A percentile compares a stretch with the other conserved stretches of the same genome.
Evolutionary conservation across 2,888 invertebrate genomes (phyloP).

Genomic region (Conomelus anceps): DNA sequence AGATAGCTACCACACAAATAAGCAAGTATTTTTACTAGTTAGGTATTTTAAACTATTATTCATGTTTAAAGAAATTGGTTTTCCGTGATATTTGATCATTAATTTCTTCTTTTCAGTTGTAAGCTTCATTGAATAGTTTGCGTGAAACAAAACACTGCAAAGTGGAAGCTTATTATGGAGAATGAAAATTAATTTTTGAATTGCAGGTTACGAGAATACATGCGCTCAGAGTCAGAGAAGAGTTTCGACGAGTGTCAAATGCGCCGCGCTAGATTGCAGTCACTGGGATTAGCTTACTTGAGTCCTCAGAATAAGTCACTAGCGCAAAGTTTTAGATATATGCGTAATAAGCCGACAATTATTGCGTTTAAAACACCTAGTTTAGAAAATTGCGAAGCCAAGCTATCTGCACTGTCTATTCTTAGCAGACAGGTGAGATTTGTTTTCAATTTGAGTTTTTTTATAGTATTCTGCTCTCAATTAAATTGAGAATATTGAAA

Average conservation of each 20-base stretch:
- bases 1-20: too few species aligned
- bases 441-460: neutral
- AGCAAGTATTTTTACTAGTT: too few species aligned
- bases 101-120: too few species aligned
- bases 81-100: too few species aligned
- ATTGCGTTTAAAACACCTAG: constrained; percentile 82
- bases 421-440: constrained; percentile 42
- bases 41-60: too few species aligned
- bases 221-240: constrained; percentile 72
- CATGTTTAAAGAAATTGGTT: too few species aligned
- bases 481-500: neutral
- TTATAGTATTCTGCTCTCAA: neutral
- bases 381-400: constrained; percentile 62
- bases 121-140: too few species aligned
- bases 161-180: constrained; percentile 1
- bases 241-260: constrained; percentile 64
- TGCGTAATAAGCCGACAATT: constrained; percentile 82
- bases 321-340: constrained; percentile 82
- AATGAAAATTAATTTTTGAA: neutral
- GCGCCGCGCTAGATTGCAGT: constrained; percentile 54
- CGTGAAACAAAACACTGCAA: neutral
- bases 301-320: constrained; percentile 72
- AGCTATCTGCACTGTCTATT: constrained; percentile 40
- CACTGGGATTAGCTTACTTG: constrained; percentile 59
- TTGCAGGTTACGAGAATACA: constrained; percentile 59